A percentile compares a stretch with the other conserved stretches of the same genome.
These are phyloP conservation scores for Zygothrica quintamaculata DNA, from an alignment of 2,888 invertebrate genomes.

Conservation along the genomic window DNA sequence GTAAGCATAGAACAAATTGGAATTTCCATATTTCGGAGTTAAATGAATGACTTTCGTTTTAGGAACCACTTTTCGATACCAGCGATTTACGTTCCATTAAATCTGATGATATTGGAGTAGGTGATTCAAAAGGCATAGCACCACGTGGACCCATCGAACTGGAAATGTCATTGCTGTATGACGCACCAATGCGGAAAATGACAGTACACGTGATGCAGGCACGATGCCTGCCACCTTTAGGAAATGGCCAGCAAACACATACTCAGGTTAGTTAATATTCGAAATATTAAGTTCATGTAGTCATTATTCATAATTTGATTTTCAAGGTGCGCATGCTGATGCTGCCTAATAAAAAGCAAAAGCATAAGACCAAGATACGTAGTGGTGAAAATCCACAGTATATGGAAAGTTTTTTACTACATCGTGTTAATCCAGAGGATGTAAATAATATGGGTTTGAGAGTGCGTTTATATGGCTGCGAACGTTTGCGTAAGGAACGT, in stretches of 20 bases:
- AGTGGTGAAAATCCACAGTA: constrained; percentile 96
- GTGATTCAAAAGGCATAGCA: constrained; percentile 82
- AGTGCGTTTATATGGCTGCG: constrained; percentile 95
- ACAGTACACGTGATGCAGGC: constrained; percentile 96
- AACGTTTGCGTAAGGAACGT: constrained; percentile 95
- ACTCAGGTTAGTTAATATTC: constrained; percentile 87
- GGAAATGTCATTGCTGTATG: constrained; percentile 94
- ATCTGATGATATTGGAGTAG: constrained; percentile 84
- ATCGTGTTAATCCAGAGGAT: constrained; percentile 97
- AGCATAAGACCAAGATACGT: constrained; percentile 96
- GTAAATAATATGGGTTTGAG: constrained; percentile 96
- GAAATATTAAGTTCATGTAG: background rate
- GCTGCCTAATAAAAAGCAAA: constrained; percentile 96
- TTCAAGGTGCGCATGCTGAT: constrained; percentile 92
- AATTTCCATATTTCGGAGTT: background rate
- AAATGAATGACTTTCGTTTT: constrained; percentile 33
- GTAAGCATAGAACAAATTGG: constrained; percentile 85
- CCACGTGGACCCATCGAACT: constrained; percentile 89
- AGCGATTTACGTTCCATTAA: constrained; percentile 84
- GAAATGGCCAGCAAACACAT: constrained; percentile 88
- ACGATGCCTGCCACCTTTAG: constrained; percentile 90
- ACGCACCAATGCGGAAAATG: constrained; percentile 96
- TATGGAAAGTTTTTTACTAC: constrained; percentile 95
- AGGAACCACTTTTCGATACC: constrained; percentile 85
- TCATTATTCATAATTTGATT: background rate